These are phyloP conservation scores for Atethmia centrago DNA, from an alignment of 2,888 invertebrate genomes.

Conservation along the genomic window DNA sequence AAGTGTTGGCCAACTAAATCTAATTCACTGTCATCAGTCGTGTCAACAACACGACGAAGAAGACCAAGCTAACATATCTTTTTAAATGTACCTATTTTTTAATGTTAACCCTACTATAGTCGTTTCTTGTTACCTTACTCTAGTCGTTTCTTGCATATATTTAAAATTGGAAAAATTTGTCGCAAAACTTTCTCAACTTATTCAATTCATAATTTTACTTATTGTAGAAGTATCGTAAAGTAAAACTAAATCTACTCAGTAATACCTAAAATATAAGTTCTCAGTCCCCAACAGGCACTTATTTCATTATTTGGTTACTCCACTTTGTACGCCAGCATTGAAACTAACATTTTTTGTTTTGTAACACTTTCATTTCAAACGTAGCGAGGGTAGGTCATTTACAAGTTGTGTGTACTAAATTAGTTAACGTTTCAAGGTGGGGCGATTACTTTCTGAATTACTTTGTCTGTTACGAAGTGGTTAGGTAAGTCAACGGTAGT, in stretches of 20 bases:
- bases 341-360: conserved; percentile 52
- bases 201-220: not conserved
- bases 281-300: not conserved
- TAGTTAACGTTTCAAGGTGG: conserved; percentile 54
- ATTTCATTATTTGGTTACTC: conserved; percentile 14
- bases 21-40: not conserved
- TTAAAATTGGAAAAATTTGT: not conserved
- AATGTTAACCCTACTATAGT: not conserved
- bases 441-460: conserved; percentile 46
- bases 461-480: conserved; percentile 30
- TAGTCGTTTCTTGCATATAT: not conserved
- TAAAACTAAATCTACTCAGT: not conserved
- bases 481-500: not conserved
- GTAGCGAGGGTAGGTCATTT: conserved; percentile 42
- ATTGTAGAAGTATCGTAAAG: not conserved
- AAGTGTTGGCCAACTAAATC: not conserved
- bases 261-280: conserved; percentile 3
- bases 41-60: not conserved
- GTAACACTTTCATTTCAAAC: conserved; percentile 54
- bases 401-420: conserved; percentile 43
- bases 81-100: not conserved
- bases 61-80: not conserved
- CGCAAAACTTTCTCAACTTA: not conserved
- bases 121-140: not conserved
- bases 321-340: conserved; percentile 16